Percentiles rank a stretch among this genome's conserved stretches.
phyloP scores from a whole-genome alignment of 2,888 invertebrate genomes.

The Pseudanteris insignis region DNA sequence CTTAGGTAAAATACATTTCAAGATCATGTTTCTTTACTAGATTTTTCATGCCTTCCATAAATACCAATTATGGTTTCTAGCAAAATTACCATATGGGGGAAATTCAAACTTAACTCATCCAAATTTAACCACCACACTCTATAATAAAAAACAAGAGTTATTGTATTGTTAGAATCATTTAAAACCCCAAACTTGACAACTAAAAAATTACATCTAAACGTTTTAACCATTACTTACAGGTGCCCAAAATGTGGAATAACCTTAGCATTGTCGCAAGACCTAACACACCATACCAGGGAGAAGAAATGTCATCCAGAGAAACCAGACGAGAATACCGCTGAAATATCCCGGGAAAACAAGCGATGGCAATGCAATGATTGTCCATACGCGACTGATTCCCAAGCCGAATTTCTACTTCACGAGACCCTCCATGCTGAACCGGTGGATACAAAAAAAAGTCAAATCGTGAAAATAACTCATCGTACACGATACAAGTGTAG shows the following conservation, averaged over 20 bases:
- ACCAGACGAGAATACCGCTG: not conserved
- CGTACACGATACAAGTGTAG: constrained; percentile 73
- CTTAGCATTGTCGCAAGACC: constrained; percentile 78
- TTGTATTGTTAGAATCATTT: no score
- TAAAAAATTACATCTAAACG: no score
- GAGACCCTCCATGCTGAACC: constrained; percentile 74
- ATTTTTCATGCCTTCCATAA: no score
- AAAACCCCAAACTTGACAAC: no score
- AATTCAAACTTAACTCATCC: no score
- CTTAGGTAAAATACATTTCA: no score
- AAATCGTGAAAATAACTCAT: constrained; percentile 51
- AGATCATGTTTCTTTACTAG: no score
- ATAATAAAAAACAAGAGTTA: no score
- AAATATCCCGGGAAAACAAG: constrained; percentile 8
- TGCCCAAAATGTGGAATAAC: constrained; percentile 78
- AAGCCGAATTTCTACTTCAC: constrained; percentile 79
- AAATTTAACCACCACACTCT: no score
- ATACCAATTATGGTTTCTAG: no score
- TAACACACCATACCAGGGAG: constrained; percentile 72
- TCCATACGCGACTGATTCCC: constrained; percentile 72
- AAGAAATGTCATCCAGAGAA: constrained; percentile 5
- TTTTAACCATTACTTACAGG: constrained; percentile 66
- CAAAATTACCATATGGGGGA: no score
- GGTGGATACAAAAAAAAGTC: constrained; percentile 56
- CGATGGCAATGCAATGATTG: constrained; percentile 73